Base-by-base conservation (phyloP, 2,888 invertebrate species). In the Iphiclides podalirius region DNA sequence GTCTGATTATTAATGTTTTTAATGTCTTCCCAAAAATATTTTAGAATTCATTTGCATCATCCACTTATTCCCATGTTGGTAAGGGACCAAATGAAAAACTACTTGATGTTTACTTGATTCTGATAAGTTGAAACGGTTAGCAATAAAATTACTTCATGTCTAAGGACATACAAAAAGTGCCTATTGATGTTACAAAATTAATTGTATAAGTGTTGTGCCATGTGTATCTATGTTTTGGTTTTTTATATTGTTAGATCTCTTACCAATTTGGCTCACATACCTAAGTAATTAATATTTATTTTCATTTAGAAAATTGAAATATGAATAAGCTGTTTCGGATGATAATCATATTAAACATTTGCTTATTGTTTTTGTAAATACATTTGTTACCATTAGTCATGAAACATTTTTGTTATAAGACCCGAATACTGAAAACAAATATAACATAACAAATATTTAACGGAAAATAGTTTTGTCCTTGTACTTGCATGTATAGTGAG, bases 401-500 rank as follows among this genome's bases (percentile, higher is more conserved):
- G 51, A 40, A 54, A 52, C 40, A 45, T 48, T 54, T 59, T 53
- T 50, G 46, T 51, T 53, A 51, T 60, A 61, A 58, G 55, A 44
- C 37, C 64, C 70, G 68, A 72, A 72, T 72, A 64, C 64, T 68
- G 70, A 67, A 63, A 66, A n/a, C n/a, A n/a, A n/a, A n/a, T n/a
- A 75, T 75, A 73, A 69, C 66, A 73, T 72, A 51, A 61, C 69
- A 64, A 70, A 64, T 71, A 72, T 65, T 20, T 67, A 65, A 65
- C 28, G 16, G 26, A 35, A 8, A 33, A 45, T 6, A 28, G 74
- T 76, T 78, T 75, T 71, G 73, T 75, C 76, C 72, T 72, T 83
- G 74, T 82, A 83, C 82, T 82, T 82, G 83, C 81, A 85, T 85
- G 78, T 80, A 66, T 85, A 85, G 83, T 78, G 77, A 83, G 78